Base-by-base conservation (phyloP, 2,888 invertebrate species). In the Epinotia nisella region DNA sequence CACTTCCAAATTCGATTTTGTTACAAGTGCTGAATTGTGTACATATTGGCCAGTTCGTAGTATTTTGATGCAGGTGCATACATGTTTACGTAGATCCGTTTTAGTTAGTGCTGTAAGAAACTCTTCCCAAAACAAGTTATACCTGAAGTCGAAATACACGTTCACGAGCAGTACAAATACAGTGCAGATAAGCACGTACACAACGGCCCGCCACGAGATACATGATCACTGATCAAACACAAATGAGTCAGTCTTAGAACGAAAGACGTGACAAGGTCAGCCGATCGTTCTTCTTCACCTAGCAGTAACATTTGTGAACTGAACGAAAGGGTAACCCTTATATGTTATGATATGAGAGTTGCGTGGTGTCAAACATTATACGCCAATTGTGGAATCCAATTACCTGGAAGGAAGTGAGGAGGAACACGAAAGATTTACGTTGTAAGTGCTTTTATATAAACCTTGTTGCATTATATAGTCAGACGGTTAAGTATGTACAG, bases 221-320 rank as follows among this genome's bases (percentile, higher is more conserved):
- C 76, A 78, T 77, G 80, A 83, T 79, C 76, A 75, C 77, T 82
- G 82, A 82, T 82, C 83, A 86, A 84, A 85, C 75, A 81, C 76
- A 77, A 82, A 85, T 89, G 87, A 90, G 81, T 90, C 86, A 87
- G 81, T 79, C 77, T 81, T 74, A 77, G 71, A 80, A 78, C 77
- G 79, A 77, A 79, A 79, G 78, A 78, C 77, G 78, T 75, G 70
- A 78, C 88, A 89, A 90, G 90, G 91, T 87, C 85, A 81, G 85
- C 85, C 65, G 66, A 77, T 67, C 76, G 69, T 74, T 75, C 65
- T 53, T 65, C 71, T 71, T 5, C 73, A 77, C 78, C 79, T 78
- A 78, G 77, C 78, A n/a, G 21, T 21, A 53, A 66, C 21, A 66
- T 41, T 41, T 41, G 55, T 56, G 41, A 21, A 66, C 41, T 66